These are phyloP conservation scores for Hippocampus comes DNA, from an alignment of 2,113 vertebrate genomes.

Conservation along the genomic window DNA sequence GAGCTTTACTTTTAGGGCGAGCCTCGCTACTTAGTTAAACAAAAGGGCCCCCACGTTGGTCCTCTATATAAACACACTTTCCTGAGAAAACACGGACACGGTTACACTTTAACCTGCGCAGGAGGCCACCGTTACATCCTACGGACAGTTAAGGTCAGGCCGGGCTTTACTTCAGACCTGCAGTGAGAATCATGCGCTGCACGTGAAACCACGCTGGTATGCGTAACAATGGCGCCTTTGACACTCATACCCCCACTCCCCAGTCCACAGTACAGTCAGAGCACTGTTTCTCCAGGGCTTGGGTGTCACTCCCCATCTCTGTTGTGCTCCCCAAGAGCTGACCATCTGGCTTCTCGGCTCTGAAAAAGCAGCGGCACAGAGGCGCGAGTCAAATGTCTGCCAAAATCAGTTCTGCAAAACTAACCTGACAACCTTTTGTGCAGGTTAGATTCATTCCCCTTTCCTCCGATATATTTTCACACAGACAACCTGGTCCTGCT, in stretches of 20 bases:
- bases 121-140: slow-evolving; percentile 61
- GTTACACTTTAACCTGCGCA: slow-evolving; percentile 74
- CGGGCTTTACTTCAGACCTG: slow-evolving; percentile 58
- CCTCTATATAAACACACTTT: slow-evolving; percentile 75
- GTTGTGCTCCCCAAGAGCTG: slow-evolving; percentile 63
- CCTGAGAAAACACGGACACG: slow-evolving; percentile 74
- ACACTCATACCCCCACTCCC: slow-evolving; percentile 49
- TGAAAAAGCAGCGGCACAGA: slow-evolving; percentile 52
- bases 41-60: slow-evolving; percentile 73
- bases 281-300: slow-evolving; percentile 68
- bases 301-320: slow-evolving; percentile 69
- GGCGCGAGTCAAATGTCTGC: slow-evolving; percentile 49
- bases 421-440: slow-evolving; percentile 30
- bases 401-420: slow-evolving; percentile 39
- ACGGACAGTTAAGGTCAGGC: slow-evolving; percentile 57
- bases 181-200: slow-evolving; percentile 64
- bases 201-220: slow-evolving; percentile 65
- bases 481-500: not conserved
- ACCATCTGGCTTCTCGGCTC: slow-evolving; percentile 63
- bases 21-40: slow-evolving; percentile 73
- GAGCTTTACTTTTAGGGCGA: slow-evolving; percentile 68
- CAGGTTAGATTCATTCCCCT: slow-evolving; percentile 20
- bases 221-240: slow-evolving; percentile 72
- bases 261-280: slow-evolving; percentile 61
- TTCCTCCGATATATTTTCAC: not conserved